These are phyloP conservation scores for Baryphthengus martii DNA, from an alignment of 2,113 vertebrate genomes.

Conservation along the genomic window DNA sequence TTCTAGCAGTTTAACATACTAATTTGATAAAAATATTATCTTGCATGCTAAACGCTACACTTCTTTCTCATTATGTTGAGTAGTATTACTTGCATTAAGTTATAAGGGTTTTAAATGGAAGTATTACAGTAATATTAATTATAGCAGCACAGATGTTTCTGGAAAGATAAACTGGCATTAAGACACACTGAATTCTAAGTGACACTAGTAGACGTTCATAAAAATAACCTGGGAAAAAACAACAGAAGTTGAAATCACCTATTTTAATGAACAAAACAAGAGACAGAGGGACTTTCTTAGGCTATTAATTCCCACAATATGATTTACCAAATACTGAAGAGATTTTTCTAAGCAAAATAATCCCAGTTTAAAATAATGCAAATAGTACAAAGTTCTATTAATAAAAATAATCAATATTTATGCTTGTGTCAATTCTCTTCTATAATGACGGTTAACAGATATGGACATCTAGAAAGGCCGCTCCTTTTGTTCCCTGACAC, in stretches of 20 bases:
- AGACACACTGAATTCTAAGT: neutral
- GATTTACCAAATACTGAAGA: neutral
- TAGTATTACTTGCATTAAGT: neutral
- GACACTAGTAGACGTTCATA: neutral
- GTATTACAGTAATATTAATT: slow-evolving; percentile 48
- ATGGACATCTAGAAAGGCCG: neutral
- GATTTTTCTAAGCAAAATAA: neutral
- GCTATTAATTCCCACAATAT: neutral
- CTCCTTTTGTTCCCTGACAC: neutral
- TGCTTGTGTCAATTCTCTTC: neutral
- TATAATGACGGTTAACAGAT: neutral
- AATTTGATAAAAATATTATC: slow-evolving; percentile 9
- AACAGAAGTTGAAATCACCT: neutral
- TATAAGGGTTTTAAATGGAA: neutral
- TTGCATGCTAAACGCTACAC: neutral
- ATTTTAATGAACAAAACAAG: neutral
- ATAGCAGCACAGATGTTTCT: slow-evolving; percentile 41
- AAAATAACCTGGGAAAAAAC: neutral
- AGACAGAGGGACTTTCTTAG: neutral
- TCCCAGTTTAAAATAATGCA: neutral
- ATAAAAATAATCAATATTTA: neutral
- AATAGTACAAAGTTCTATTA: neutral
- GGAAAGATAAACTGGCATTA: slow-evolving; percentile 18
- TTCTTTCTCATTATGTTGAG: slow-evolving; percentile 15
- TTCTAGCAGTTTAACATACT: neutral